These are phyloP conservation scores for Scolopax rusticola DNA, from an alignment of 2,797 vertebrate genomes.

Conservation along the genomic window DNA sequence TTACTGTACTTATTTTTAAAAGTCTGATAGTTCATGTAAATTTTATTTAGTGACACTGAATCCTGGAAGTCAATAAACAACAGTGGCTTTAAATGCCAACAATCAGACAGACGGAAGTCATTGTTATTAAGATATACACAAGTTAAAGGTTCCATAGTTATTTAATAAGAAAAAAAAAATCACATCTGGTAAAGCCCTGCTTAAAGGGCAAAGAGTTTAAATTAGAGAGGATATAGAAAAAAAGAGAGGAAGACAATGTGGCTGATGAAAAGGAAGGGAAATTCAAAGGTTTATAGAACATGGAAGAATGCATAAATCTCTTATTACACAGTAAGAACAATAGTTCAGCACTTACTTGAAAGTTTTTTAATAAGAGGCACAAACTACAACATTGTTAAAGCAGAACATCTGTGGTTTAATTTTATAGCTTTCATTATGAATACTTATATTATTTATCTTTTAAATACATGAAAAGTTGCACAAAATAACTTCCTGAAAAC, in stretches of 20 bases:
- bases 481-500: background rate
- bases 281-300: background rate
- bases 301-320: background rate
- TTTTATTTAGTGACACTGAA: background rate
- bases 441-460: background rate
- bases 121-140: background rate
- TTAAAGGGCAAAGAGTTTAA: background rate
- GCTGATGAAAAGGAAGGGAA: background rate
- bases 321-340: background rate
- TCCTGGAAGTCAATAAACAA: background rate
- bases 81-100: background rate
- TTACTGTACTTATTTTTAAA: background rate
- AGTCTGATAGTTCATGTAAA: background rate
- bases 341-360: background rate
- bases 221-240: background rate
- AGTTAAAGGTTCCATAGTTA: background rate
- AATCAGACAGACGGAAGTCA: background rate
- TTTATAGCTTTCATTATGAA: background rate
- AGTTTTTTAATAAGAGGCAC: background rate
- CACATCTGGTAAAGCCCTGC: background rate
- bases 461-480: background rate
- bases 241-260: background rate
- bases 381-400: background rate
- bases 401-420: background rate
- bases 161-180: background rate